Percentiles rank a stretch among this genome's conserved stretches.
Evolutionary conservation across 2,113 vertebrate species (phyloP).

Genomic region (Sprattus sprattus): DNA sequence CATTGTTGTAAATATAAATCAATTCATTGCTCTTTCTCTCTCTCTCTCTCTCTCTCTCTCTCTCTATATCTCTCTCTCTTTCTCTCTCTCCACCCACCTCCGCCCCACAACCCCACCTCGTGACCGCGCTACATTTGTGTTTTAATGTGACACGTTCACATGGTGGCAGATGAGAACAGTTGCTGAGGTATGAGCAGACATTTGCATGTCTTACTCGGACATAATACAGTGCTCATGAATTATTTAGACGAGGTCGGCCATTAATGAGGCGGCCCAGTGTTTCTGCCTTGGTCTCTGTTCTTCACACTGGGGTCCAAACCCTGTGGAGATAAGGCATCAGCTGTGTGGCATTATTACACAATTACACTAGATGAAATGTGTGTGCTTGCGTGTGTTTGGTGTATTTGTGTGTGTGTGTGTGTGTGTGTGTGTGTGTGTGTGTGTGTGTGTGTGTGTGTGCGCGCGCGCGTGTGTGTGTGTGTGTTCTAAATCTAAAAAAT

Average conservation of each 20-base stretch:
- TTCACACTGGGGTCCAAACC: background rate
- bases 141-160: background rate
- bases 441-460: background rate
- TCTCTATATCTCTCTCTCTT: conserved; percentile 9
- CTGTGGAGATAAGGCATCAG: background rate
- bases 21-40: conserved; percentile 12
- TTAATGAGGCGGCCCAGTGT: background rate
- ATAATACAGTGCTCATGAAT: background rate
- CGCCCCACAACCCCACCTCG: background rate
- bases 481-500: background rate
- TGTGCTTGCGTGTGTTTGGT: background rate
- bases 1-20: conserved; percentile 39
- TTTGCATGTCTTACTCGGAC: conserved; percentile 17
- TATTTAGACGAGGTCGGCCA: background rate
- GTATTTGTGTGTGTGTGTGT: background rate
- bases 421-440: background rate
- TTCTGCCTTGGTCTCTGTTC: background rate
- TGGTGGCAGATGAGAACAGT: background rate
- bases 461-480: background rate
- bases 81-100: background rate
- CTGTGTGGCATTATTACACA: background rate
- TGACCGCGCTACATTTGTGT: background rate
- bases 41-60: conserved; percentile 14
- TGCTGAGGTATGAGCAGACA: background rate
- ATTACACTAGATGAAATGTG: background rate